phyloP scores from a whole-genome alignment of 2,888 invertebrate species.

The Thysanoteuthis rhombus region DNA sequence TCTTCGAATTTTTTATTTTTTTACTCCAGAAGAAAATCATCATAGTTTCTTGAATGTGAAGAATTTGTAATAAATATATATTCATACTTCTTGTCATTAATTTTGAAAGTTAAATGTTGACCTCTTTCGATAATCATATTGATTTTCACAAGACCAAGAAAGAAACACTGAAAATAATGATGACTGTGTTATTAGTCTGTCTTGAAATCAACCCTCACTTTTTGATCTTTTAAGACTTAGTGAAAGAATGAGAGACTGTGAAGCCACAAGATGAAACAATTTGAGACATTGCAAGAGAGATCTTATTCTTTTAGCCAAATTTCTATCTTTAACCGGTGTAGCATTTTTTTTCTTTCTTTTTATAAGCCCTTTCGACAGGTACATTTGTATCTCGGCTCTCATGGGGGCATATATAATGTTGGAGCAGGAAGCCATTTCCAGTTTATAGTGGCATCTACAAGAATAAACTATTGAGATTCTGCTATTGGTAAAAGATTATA shows the following conservation, averaged over 20 bases:
- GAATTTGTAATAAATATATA: background rate
- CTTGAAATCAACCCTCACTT: background rate
- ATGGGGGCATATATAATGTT: background rate
- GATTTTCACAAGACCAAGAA: background rate
- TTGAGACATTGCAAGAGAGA: too few species aligned
- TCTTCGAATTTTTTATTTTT: too few species aligned
- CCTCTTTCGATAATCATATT: background rate
- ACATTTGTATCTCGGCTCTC: background rate
- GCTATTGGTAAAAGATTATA: background rate
- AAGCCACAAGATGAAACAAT: too few species aligned
- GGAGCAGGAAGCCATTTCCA: background rate
- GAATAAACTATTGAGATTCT: background rate
- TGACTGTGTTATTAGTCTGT: background rate
- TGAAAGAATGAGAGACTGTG: background rate
- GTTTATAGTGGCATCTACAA: too few species aligned
- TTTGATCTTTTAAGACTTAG: background rate
- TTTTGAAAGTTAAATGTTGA: background rate
- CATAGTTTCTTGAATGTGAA: background rate
- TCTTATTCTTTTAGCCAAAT: too few species aligned
- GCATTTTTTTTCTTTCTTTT: background rate
- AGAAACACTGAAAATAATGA: background rate
- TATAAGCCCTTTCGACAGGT: background rate
- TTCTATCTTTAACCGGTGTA: background rate
- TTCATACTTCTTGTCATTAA: background rate
- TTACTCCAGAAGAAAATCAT: too few species aligned